These are phyloP conservation scores for Chrysotoxum bicinctum DNA, from an alignment of 2,888 invertebrate genomes.

Conservation along the genomic window DNA sequence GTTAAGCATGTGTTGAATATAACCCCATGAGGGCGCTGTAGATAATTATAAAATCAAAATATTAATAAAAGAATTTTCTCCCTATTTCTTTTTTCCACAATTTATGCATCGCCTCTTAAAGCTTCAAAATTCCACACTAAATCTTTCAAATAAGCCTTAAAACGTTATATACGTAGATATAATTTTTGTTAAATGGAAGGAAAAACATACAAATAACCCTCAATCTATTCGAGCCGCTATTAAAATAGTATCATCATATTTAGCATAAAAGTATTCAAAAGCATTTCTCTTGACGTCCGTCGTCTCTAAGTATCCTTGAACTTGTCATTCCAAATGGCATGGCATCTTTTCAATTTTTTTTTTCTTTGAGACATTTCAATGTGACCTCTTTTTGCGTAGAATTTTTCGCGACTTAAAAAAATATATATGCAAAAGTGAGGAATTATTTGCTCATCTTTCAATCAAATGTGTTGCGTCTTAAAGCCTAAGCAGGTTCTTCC, in stretches of 20 bases:
- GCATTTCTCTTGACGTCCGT: neutral
- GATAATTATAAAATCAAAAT: no score
- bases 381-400: neutral
- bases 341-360: neutral
- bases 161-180: neutral
- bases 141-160: neutral
- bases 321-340: slow-evolving; percentile 12
- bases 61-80: no score
- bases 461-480: slow-evolving; percentile 17
- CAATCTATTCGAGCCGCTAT: neutral
- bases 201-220: neutral
- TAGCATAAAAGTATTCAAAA: neutral
- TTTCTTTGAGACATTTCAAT: slow-evolving; percentile 13
- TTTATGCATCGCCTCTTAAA: neutral
- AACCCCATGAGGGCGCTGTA: no score
- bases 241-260: slow-evolving; percentile 1
- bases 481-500: slow-evolving; percentile 21
- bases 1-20: no score
- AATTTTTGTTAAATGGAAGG: neutral
- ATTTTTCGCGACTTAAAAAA: neutral
- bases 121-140: neutral
- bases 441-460: slow-evolving; percentile 32
- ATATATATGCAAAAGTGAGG: neutral
- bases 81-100: neutral
- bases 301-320: slow-evolving; percentile 26